Percentiles rank a stretch among this genome's conserved stretches.
Conservation (phyloP, 2,113 vertebrate species). For the Tamias sibiricus region DNA sequence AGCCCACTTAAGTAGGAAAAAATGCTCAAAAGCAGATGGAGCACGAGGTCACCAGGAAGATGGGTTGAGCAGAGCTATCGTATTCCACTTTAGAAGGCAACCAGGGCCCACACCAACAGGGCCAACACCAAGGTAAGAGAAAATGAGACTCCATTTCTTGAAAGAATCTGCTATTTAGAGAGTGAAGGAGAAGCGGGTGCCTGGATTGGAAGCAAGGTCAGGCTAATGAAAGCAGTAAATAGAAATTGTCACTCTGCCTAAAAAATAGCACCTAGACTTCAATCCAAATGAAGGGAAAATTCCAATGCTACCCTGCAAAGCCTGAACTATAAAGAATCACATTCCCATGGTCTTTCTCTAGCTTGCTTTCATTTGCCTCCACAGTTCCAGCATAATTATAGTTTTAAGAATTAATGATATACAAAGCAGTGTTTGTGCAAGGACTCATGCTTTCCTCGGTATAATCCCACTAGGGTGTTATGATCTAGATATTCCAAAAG, state of each 20-base stretch:
- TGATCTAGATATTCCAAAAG: background rate
- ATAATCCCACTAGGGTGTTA: background rate
- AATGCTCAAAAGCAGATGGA: background rate
- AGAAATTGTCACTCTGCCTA: slow-evolving; percentile 50
- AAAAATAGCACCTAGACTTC: slow-evolving; percentile 46
- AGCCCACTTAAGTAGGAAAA: background rate
- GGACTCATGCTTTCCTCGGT: background rate
- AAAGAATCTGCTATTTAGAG: slow-evolving; percentile 24
- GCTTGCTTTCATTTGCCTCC: slow-evolving; percentile 4
- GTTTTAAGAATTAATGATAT: slow-evolving; percentile 36
- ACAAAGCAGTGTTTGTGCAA: slow-evolving; percentile 31
- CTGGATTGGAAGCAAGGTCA: slow-evolving; percentile 23
- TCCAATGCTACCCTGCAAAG: slow-evolving; percentile 19
- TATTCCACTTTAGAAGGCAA: background rate
- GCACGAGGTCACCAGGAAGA: background rate
- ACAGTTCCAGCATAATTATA: background rate
- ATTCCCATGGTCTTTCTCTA: background rate
- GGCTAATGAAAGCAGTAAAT: slow-evolving; percentile 54
- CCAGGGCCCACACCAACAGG: background rate
- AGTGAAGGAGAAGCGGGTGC: background rate
- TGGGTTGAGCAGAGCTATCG: background rate
- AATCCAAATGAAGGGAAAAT: slow-evolving; percentile 51
- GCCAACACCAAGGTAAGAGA: background rate
- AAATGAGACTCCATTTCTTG: slow-evolving; percentile 22
- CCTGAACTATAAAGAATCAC: background rate